These are phyloP conservation scores for Brenthis daphne DNA, from an alignment of 2,888 invertebrate genomes.

Conservation along the genomic window DNA sequence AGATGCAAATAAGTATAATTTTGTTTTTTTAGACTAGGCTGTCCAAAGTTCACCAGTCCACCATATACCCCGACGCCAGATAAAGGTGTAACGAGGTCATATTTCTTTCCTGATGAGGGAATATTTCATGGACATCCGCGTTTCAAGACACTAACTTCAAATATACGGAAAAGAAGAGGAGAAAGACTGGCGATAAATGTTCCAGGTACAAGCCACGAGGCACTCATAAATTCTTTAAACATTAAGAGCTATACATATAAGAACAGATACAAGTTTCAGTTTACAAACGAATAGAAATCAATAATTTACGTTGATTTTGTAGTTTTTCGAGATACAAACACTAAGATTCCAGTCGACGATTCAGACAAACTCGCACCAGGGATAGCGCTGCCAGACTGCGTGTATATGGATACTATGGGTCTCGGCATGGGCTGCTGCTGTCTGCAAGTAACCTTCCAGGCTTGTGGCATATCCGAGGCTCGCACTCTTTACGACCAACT, in stretches of 20 bases:
- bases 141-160: slow-evolving; percentile 95
- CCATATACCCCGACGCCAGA: slow-evolving; percentile 84
- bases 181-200: slow-evolving; percentile 98
- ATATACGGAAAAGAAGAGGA: slow-evolving; percentile 94
- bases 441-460: slow-evolving; percentile 97
- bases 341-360: slow-evolving; percentile 92
- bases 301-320: slow-evolving; percentile 30
- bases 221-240: neutral
- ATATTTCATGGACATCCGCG: slow-evolving; percentile 97
- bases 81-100: slow-evolving; percentile 87
- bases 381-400: slow-evolving; percentile 92
- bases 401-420: slow-evolving; percentile 99
- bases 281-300: neutral
- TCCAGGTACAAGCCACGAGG: slow-evolving; percentile 85
- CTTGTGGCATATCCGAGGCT: slow-evolving; percentile 97
- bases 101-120: slow-evolving; percentile 97
- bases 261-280: neutral
- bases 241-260: neutral
- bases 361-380: slow-evolving; percentile 82
- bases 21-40: slow-evolving; percentile 87
- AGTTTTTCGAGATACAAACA: slow-evolving; percentile 96
- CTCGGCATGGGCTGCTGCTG: slow-evolving; percentile 99
- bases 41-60: slow-evolving; percentile 94
- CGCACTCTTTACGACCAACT: slow-evolving; percentile 98
- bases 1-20: too few relatives aligned